Evolutionary conservation across 2,888 invertebrate species (phyloP), one percentile per base, ranked within the genome.

Genomic region (Anoplius nigerrimus): DNA sequence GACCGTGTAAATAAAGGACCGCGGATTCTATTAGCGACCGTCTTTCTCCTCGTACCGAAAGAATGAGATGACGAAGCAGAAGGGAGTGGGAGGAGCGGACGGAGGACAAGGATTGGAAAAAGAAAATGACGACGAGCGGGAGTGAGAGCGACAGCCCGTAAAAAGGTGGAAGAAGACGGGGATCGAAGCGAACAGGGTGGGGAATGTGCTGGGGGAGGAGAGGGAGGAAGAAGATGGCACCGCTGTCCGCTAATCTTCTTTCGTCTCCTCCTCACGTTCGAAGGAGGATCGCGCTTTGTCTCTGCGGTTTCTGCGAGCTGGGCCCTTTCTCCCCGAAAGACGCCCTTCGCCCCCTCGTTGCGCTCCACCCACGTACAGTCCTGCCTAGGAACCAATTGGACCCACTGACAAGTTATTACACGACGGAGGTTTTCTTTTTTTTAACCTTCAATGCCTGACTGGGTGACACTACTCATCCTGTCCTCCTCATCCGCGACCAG

Each of bases 1-100:
- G 76, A 78, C 63, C 78, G 69, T 73, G 81, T 76, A 84, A 85
- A 86, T 82, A 83, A 83, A 84, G 80, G 79, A 74, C 72, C 75
- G 73, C 77, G 79, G 73, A 83, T 85, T 84, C 86, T 85, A 85
- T 86, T 85, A 85, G 82, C 80, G 76, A 71, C 60, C 64, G 65
- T 75, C 66, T 78, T 65, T 62, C 66, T 69, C 67, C 66, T 60
- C 56, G 62, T 64, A 62, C 69, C 58, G 18, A 55, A 74, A 67
- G 65, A 64, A 69, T 60, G 67, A 67, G 67, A 76, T 69, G 70
- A 74, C 74, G 72, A 67, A 42, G 68, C 51, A 16, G 72, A 65
- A 55, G 64, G 72, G 62, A 55, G 64, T 2, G 8, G 34, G 2
- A 34, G 34, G 34, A 34, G 65, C 61, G 27, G n/a, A 16, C 48